These are phyloP conservation scores for Mimachlamys varia DNA, from an alignment of 2,888 invertebrate genomes.

Conservation along the genomic window DNA sequence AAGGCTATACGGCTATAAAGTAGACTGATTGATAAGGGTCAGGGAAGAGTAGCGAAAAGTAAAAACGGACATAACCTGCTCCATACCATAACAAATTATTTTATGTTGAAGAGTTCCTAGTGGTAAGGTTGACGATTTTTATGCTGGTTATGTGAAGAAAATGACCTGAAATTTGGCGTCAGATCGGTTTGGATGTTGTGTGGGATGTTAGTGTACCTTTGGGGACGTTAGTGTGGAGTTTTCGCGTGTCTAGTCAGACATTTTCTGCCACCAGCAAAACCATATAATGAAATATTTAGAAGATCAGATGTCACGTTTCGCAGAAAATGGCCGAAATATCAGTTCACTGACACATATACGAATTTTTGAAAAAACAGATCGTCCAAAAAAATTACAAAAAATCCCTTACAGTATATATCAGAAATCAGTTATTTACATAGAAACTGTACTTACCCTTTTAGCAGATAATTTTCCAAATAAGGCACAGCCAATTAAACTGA, in stretches of 20 bases:
- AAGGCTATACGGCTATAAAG: background rate
- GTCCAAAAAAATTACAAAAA: too few relatives aligned
- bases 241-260: background rate
- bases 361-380: too few relatives aligned
- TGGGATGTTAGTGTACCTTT: background rate
- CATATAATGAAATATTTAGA: background rate
- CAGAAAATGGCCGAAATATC: background rate
- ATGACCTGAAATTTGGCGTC: background rate
- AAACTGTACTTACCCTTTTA: constrained; percentile 14
- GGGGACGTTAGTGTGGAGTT: background rate
- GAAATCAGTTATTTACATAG: background rate
- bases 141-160: background rate
- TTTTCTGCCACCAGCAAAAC: background rate
- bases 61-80: background rate
- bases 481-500: constrained; percentile 16
- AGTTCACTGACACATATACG: too few relatives aligned
- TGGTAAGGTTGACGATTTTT: background rate
- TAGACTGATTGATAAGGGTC: background rate
- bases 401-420: too few relatives aligned
- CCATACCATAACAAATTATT: background rate
- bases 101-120: background rate
- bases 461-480: constrained; percentile 17
- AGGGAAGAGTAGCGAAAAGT: background rate
- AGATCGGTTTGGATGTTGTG: background rate
- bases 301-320: background rate